Evolutionary conservation across 1,140 invertebrate genomes (phyloP).

Genomic region (Meteorus sp.): DNA sequence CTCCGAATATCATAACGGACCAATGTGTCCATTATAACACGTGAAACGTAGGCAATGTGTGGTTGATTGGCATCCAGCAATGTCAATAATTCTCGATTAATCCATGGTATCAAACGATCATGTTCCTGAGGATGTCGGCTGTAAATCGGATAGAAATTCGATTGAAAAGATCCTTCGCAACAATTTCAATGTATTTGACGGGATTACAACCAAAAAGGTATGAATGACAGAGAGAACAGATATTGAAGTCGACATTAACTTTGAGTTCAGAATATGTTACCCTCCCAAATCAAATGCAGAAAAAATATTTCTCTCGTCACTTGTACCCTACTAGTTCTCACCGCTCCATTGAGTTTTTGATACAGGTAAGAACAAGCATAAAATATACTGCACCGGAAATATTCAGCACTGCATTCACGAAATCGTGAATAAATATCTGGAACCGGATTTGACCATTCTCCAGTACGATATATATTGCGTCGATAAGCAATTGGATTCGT

Average conservation of each 20-base stretch:
- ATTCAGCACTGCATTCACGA: slow-evolving; percentile 73
- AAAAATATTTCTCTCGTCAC: too few species aligned
- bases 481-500: slow-evolving; percentile 60
- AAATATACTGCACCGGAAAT: slow-evolving; percentile 78
- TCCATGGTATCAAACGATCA: slow-evolving; percentile 82
- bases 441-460: slow-evolving; percentile 72
- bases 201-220: too few species aligned
- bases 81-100: slow-evolving; percentile 82
- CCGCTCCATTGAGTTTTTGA: too few species aligned
- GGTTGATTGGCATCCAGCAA: slow-evolving; percentile 64
- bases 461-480: slow-evolving; percentile 74
- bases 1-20: slow-evolving; percentile 73
- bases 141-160: too few species aligned
- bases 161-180: too few species aligned
- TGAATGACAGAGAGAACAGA: too few species aligned
- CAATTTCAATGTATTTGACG: too few species aligned
- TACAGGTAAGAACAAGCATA: too few species aligned
- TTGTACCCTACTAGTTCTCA: too few species aligned
- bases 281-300: too few species aligned
- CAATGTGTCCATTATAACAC: slow-evolving; percentile 72
- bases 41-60: slow-evolving; percentile 69
- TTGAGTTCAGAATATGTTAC: too few species aligned
- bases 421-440: slow-evolving; percentile 68
- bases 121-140: slow-evolving; percentile 78
- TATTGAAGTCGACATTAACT: too few species aligned